Conservation (phyloP, 2,797 vertebrate genomes). For the Luscinia luscinia region DNA sequence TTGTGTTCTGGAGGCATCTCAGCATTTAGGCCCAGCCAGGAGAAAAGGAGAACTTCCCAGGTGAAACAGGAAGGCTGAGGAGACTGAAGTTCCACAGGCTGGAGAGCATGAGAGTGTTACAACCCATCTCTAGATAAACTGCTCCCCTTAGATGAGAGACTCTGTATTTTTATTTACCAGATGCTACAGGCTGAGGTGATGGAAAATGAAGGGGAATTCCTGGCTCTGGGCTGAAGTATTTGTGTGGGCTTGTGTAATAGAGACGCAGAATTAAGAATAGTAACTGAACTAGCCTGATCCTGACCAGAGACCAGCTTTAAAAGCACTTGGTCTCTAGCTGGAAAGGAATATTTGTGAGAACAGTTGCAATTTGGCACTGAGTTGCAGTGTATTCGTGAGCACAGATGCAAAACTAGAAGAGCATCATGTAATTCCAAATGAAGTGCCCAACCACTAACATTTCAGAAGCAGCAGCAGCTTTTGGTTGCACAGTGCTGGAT, state of each 20-base stretch:
- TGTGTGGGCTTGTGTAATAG: neutral
- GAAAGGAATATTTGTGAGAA: neutral
- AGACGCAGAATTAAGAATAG: neutral
- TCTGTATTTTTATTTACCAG: neutral
- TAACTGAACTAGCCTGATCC: constrained; percentile 2
- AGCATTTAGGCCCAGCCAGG: fast-evolving
- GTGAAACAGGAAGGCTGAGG: neutral
- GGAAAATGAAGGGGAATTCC: neutral
- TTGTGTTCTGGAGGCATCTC: neutral
- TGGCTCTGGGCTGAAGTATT: neutral
- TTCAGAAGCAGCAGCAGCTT: neutral
- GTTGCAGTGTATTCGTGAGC: neutral
- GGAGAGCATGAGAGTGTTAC: neutral
- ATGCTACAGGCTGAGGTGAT: neutral
- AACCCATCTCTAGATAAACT: neutral
- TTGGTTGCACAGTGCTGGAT: fast-evolving
- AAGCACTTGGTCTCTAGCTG: neutral
- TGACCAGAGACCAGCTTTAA: neutral
- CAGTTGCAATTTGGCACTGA: neutral
- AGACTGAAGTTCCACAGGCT: neutral
- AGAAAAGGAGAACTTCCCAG: neutral
- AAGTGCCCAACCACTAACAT: neutral
- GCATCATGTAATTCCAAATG: neutral
- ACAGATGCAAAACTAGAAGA: neutral
- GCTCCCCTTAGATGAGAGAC: neutral